phyloP scores from a whole-genome alignment of 2,888 invertebrate species.

The Lithophane leautieri region DNA sequence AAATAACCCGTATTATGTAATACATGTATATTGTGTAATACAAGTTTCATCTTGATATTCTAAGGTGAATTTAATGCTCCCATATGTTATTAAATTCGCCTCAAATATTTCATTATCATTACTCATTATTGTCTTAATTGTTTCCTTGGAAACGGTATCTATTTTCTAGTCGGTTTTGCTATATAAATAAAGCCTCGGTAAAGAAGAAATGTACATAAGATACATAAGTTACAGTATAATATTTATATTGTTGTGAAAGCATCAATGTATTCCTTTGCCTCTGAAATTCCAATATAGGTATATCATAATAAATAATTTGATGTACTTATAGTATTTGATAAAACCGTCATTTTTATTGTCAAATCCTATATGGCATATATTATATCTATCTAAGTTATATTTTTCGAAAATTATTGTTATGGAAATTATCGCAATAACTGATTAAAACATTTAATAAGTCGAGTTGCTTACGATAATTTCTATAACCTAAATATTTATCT shows the following conservation, averaged over 20 bases:
- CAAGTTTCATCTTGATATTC: constrained; percentile 20
- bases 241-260: constrained; percentile 14
- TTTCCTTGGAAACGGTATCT: background rate
- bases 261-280: constrained; percentile 12
- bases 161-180: constrained; percentile 18
- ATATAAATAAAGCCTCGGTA: background rate
- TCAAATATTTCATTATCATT: constrained; percentile 10
- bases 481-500: background rate
- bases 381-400: constrained; percentile 9
- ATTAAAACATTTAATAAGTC: background rate
- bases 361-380: constrained; percentile 15
- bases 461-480: constrained; percentile 13
- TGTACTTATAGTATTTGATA: constrained; percentile 9
- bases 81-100: constrained; percentile 16
- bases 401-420: constrained; percentile 5
- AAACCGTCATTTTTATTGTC: constrained; percentile 15
- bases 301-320: background rate
- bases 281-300: background rate
- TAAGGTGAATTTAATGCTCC: constrained; percentile 28
- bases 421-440: constrained; percentile 21
- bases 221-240: constrained; percentile 12
- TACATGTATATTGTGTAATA: constrained; percentile 11
- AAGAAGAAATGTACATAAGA: constrained; percentile 14
- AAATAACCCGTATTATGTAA: background rate
- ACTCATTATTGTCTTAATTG: constrained; percentile 32